These are phyloP conservation scores for Leucozona laternaria DNA, from an alignment of 2,888 invertebrate genomes.

Conservation along the genomic window DNA sequence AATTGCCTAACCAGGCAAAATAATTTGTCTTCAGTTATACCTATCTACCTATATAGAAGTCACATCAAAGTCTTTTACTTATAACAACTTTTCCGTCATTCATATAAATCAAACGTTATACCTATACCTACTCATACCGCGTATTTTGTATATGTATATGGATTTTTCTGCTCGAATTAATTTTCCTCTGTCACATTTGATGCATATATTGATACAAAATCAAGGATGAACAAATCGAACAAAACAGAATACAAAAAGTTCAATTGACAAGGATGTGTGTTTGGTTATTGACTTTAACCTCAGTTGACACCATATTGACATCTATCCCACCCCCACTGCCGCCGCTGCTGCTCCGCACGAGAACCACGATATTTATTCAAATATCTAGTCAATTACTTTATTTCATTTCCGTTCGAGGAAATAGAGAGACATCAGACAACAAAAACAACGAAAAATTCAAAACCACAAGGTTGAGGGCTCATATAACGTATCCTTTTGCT, in stretches of 20 bases:
- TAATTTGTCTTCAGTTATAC: constrained; percentile 61
- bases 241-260: background rate
- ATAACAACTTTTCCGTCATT: constrained; percentile 9
- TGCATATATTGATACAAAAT: constrained; percentile 49
- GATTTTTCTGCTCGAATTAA: constrained; percentile 61
- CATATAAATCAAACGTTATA: background rate
- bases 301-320: constrained; percentile 56
- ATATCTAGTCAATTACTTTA: constrained; percentile 61
- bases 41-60: background rate
- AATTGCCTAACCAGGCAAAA: constrained; percentile 67
- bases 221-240: constrained; percentile 11
- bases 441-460: constrained; percentile 1
- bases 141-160: constrained; percentile 26
- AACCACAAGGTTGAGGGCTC: constrained; percentile 33
- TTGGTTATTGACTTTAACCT: constrained; percentile 45
- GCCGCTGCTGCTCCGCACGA: too few relatives aligned
- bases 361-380: constrained; percentile 58
- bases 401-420: constrained; percentile 46
- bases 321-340: constrained; percentile 62
- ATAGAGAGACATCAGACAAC: background rate
- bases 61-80: constrained; percentile 1
- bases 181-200: constrained; percentile 25
- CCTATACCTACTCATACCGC: background rate
- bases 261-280: constrained; percentile 50
- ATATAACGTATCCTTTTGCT: constrained; percentile 13